These are phyloP conservation scores for Saguinus midas DNA, from an alignment of 2,113 vertebrate genomes.

Conservation along the genomic window DNA sequence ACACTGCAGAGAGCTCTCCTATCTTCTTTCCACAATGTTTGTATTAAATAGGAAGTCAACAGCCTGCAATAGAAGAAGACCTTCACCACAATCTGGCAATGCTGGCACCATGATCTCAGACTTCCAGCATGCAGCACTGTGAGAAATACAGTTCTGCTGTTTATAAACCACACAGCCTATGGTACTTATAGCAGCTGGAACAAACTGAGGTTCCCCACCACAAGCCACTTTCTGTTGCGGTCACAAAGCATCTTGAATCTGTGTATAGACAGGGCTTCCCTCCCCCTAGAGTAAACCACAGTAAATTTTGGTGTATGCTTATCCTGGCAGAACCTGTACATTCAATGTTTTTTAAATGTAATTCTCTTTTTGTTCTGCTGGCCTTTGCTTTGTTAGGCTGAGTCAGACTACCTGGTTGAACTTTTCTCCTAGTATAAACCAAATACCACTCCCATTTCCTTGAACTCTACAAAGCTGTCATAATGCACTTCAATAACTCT, in stretches of 20 bases:
- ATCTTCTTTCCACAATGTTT: background rate
- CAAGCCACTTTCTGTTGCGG: background rate
- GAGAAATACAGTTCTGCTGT: background rate
- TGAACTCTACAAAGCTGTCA: background rate
- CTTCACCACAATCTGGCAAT: background rate
- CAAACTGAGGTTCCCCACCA: background rate
- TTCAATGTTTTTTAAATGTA: background rate
- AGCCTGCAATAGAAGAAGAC: no score
- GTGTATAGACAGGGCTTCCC: background rate
- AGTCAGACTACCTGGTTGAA: background rate
- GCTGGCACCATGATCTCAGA: background rate
- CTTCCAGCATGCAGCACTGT: background rate
- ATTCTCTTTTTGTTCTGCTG: background rate
- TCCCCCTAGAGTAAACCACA: background rate
- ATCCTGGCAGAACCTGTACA: background rate
- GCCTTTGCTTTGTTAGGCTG: background rate
- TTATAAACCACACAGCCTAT: background rate
- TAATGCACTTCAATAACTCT: no score
- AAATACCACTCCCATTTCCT: background rate
- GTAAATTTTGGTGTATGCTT: background rate
- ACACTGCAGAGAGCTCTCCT: background rate
- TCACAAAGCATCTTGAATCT: background rate
- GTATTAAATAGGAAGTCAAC: background rate
- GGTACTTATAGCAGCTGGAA: background rate
- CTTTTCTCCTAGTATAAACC: background rate